Conservation (phyloP, 2,113 vertebrate species). For the Oncorhynchus clarkii region DNA sequence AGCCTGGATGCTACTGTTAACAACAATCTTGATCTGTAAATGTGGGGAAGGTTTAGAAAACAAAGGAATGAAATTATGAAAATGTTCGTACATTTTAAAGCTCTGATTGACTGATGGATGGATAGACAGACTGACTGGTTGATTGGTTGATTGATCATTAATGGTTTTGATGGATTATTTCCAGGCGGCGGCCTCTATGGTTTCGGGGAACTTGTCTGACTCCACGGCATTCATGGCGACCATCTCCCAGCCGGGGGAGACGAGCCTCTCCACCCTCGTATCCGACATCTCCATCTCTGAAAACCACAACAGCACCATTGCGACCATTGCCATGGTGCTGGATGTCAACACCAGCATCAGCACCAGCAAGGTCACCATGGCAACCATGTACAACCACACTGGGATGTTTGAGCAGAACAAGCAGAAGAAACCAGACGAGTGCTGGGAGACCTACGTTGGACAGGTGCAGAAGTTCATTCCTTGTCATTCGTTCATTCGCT, state of each 20-base stretch:
- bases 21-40: too few relatives aligned
- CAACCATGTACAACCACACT: constrained; percentile 66
- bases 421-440: constrained; percentile 80
- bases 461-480: constrained; percentile 73
- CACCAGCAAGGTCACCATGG: constrained; percentile 23
- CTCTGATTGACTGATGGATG: too few relatives aligned
- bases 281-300: constrained; percentile 49
- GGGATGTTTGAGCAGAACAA: constrained; percentile 58
- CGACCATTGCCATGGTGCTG: constrained; percentile 48
- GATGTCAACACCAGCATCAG: constrained; percentile 30
- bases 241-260: constrained; percentile 58
- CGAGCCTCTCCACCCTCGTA: constrained; percentile 68
- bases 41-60: too few relatives aligned
- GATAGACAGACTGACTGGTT: too few relatives aligned
- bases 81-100: too few relatives aligned
- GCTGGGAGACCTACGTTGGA: constrained; percentile 97
- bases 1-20: too few relatives aligned
- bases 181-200: too few relatives aligned
- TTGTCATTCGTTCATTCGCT: not conserved
- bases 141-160: too few relatives aligned
- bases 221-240: constrained; percentile 68
- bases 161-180: too few relatives aligned
- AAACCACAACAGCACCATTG: constrained; percentile 56
- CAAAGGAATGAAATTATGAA: too few relatives aligned
- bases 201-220: constrained; percentile 65